Evolutionary conservation across 2,797 vertebrate genomes (phyloP), one percentile per base, ranked within the genome.

Genomic region (Gymnoscopelus microlampas): DNA sequence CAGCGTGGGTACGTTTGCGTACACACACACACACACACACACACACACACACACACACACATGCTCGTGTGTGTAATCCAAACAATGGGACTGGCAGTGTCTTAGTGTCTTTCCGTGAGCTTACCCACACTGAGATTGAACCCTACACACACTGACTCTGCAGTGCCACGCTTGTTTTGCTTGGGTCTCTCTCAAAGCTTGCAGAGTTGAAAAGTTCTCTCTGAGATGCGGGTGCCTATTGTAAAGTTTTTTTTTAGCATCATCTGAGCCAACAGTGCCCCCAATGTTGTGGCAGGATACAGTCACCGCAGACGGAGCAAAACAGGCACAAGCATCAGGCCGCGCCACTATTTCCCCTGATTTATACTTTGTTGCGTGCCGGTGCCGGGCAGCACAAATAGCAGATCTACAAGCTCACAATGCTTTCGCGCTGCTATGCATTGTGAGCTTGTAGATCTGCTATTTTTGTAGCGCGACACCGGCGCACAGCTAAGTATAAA

Each of bases 171-270:
- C 64, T 72, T 86, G 78, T 86, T 85, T 79, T 79, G 71, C 15
- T 85, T 81, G 70, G 78, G 69, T 72, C 80, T 66, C 68, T 51
- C 39, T 53, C 71, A 47, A 78, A 68, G 63, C 73, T 53, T 53
- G 66, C 61, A 2, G 78, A 78, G 85, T 87, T 88, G 80, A 88
- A 81, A 85, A 88, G 82, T 88, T 87, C 83, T 67, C 66, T 39
- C 51, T 2, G 57, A 53, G 71, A 47, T 70, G 49, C 77, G 71
- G 12, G 10, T 56, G 76, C 19, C 72, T 74, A 69, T 79, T 68
- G 84, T 87, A 81, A 60, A 80, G 78, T 64, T 79, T 79, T 71
- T 79, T 7, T 80, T 71, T 63, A 71, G 56, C 48, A 11, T 47
- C 32, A n/a, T 47, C 47, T 60, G 56, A 71, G 75, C 68, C 80